These are phyloP conservation scores for Furcifer pardalis DNA, from an alignment of 2,797 vertebrate species.

Conservation along the genomic window DNA sequence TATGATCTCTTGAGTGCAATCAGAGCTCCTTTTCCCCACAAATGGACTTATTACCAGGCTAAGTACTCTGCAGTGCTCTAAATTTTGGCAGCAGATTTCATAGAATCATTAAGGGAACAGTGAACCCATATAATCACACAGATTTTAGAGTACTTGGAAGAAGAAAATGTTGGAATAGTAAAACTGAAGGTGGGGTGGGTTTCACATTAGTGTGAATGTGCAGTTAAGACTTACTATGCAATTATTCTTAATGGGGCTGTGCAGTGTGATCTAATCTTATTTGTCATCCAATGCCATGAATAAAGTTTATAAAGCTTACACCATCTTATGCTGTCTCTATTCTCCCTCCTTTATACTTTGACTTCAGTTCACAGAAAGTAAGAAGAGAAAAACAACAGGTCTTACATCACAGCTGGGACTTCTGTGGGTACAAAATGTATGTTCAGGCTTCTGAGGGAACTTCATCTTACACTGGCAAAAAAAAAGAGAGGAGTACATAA, in stretches of 20 bases:
- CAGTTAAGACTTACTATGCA: slow-evolving; percentile 46
- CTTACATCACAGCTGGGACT: slow-evolving; percentile 5
- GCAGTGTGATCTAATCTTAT: slow-evolving; percentile 55
- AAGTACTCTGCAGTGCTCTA: slow-evolving; percentile 43
- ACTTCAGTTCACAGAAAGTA: slow-evolving; percentile 46
- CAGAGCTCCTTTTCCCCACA: slow-evolving; percentile 13
- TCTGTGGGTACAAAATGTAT: slow-evolving; percentile 38
- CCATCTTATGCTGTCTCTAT: slow-evolving; percentile 51
- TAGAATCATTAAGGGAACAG: slow-evolving; percentile 24
- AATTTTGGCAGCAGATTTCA: slow-evolving; percentile 31
- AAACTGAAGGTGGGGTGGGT: slow-evolving; percentile 42
- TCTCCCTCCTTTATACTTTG: slow-evolving; percentile 46
- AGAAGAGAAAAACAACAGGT: slow-evolving; percentile 44
- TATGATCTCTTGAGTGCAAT: slow-evolving; percentile 14
- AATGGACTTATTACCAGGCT: slow-evolving; percentile 32
- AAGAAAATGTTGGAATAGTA: slow-evolving; percentile 46
- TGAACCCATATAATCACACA: slow-evolving; percentile 31
- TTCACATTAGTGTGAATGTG: slow-evolving; percentile 48
- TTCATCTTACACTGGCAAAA: background rate
- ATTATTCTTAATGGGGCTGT: slow-evolving; percentile 56
- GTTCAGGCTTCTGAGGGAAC: background rate
- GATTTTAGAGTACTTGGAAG: slow-evolving; percentile 44
- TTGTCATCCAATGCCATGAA: slow-evolving; percentile 35
- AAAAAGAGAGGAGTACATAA: slow-evolving; percentile 27
- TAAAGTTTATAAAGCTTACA: slow-evolving; percentile 46